These are phyloP conservation scores for Scaptomyza polygonia DNA, from an alignment of 2,888 invertebrate genomes.

Conservation along the genomic window DNA sequence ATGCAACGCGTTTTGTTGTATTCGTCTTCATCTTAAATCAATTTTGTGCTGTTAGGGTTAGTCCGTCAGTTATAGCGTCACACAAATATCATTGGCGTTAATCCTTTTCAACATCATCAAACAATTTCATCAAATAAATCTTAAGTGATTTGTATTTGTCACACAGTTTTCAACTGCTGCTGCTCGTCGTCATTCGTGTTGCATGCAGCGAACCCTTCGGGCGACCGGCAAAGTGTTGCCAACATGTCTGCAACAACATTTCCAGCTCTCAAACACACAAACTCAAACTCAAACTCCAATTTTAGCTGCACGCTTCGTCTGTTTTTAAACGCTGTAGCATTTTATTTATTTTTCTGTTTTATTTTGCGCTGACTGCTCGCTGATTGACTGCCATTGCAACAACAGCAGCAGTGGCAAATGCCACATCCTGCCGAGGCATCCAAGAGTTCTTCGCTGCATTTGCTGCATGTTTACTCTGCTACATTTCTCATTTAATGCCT, in stretches of 20 bases:
- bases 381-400: slow-evolving; percentile 59
- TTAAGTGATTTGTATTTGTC: slow-evolving; percentile 79
- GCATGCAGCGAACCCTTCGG: slow-evolving; percentile 10
- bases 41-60: slow-evolving; percentile 40
- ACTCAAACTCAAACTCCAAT: slow-evolving; percentile 17
- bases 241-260: slow-evolving; percentile 57
- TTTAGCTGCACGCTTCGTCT: slow-evolving; percentile 58
- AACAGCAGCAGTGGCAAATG: neutral
- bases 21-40: slow-evolving; percentile 55
- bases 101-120: slow-evolving; percentile 80
- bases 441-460: slow-evolving; percentile 36
- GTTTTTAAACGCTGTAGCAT: slow-evolving; percentile 61
- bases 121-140: slow-evolving; percentile 80
- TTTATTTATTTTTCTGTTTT: slow-evolving; percentile 53
- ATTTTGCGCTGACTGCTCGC: slow-evolving; percentile 43
- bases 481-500: slow-evolving; percentile 73
- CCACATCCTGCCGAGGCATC: slow-evolving; percentile 20
- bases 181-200: slow-evolving; percentile 52
- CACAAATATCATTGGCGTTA: slow-evolving; percentile 77
- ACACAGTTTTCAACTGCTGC: slow-evolving; percentile 71
- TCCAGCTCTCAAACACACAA: too few relatives aligned
- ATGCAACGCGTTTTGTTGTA: slow-evolving; percentile 32
- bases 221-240: slow-evolving; percentile 41
- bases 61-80: slow-evolving; percentile 28
- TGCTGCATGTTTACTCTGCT: slow-evolving; percentile 67